Percentiles rank a stretch among this genome's conserved stretches.
phyloP scores from a whole-genome alignment of 2,888 invertebrate species.

The Pycnomerus fuliginosus region DNA sequence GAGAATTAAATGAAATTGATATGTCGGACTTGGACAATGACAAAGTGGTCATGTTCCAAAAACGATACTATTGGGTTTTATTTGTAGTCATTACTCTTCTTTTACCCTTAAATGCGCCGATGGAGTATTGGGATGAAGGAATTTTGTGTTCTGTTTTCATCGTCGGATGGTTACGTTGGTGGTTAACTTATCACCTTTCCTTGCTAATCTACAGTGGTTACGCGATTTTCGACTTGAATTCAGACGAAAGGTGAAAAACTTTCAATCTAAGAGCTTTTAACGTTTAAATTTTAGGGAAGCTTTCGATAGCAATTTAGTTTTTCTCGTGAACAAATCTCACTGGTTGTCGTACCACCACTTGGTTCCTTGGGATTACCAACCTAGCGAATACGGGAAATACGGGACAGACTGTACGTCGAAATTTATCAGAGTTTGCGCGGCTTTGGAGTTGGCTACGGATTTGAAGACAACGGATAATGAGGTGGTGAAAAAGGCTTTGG shows the following conservation, averaged over 20 bases:
- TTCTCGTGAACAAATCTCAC: conserved; percentile 70
- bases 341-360: conserved; percentile 83
- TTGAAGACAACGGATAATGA: conserved; percentile 65
- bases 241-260: conserved; percentile 65
- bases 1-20: conserved; percentile 67
- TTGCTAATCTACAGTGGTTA: conserved; percentile 75
- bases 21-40: conserved; percentile 79
- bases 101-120: conserved; percentile 73
- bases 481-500: conserved; percentile 65
- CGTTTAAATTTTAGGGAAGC: conserved; percentile 57
- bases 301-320: conserved; percentile 72
- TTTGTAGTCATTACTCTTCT: conserved; percentile 65
- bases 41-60: conserved; percentile 78
- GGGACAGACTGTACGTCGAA: conserved; percentile 66
- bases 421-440: conserved; percentile 69
- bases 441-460: conserved; percentile 64
- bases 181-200: conserved; percentile 63
- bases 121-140: conserved; percentile 77
- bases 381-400: conserved; percentile 79
- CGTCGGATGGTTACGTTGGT: conserved; percentile 68
- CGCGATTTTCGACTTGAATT: conserved; percentile 70
- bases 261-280: not conserved
- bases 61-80: conserved; percentile 71
- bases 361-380: conserved; percentile 76
- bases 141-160: conserved; percentile 63